phyloP scores from a whole-genome alignment of 53 echinoderm and acorn worm genomes.

The Apostichopus leukothele region DNA sequence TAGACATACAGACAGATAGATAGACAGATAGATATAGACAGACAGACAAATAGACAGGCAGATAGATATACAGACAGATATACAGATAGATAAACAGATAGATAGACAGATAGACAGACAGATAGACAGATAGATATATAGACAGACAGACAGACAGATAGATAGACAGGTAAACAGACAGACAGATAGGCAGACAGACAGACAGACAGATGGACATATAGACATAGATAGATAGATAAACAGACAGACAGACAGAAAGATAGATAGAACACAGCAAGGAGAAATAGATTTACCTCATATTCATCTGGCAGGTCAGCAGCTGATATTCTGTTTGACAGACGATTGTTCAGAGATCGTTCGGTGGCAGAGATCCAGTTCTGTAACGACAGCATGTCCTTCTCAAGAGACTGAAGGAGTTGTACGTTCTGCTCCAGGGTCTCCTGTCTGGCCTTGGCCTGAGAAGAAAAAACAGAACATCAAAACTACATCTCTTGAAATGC shows the following conservation, averaged over 20 bases:
- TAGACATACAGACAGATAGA: too few species aligned
- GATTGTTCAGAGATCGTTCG: constrained; percentile 82
- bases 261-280: neutral
- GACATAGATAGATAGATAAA: neutral
- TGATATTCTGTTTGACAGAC: constrained; percentile 77
- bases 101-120: too few species aligned
- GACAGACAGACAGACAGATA: too few species aligned
- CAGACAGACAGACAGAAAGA: neutral
- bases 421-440: constrained; percentile 86
- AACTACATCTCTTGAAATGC: too few species aligned
- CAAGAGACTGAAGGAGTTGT: constrained; percentile 80
- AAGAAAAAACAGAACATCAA: neutral
- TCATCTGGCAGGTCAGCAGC: constrained; percentile 91
- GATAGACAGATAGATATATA: too few species aligned
- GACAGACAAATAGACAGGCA: too few species aligned
- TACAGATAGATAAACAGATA: too few species aligned
- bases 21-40: too few species aligned
- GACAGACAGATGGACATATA: neutral
- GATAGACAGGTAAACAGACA: too few species aligned
- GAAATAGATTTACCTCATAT: constrained; percentile 64
- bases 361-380: constrained; percentile 92
- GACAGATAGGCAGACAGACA: neutral
- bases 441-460: constrained; percentile 87
- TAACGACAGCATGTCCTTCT: constrained; percentile 88
- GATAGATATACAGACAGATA: too few species aligned